These are phyloP conservation scores for Caenorhabditis uteleia DNA, from an alignment of 2,888 invertebrate species.

Conservation along the genomic window DNA sequence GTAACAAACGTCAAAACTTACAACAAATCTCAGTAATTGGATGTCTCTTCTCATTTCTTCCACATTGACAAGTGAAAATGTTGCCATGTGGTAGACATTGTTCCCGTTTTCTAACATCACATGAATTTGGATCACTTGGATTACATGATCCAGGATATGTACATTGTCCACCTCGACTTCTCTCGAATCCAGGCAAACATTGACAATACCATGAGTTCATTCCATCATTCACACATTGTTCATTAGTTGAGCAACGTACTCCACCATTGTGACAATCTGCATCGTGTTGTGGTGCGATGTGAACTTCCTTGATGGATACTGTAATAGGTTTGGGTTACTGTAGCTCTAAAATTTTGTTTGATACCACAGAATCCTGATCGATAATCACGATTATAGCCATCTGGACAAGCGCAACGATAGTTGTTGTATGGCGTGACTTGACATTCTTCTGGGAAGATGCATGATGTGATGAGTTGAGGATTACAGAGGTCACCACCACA, in stretches of 20 bases:
- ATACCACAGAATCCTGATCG: constrained; percentile 64
- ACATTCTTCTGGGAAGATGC: constrained; percentile 62
- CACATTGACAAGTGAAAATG: constrained; percentile 68
- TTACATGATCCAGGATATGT: constrained; percentile 66
- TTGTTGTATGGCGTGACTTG: constrained; percentile 64
- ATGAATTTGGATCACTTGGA: constrained; percentile 57
- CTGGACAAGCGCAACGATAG: constrained; percentile 67
- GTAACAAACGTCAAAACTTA: constrained; percentile 36
- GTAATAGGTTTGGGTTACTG: constrained; percentile 21
- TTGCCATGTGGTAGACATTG: constrained; percentile 64
- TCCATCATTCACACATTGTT: constrained; percentile 47
- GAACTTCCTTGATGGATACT: constrained; percentile 55
- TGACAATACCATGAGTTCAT: constrained; percentile 43
- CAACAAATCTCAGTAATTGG: constrained; percentile 68
- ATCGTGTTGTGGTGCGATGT: constrained; percentile 53
- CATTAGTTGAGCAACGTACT: constrained; percentile 49
- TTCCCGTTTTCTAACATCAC: constrained; percentile 67
- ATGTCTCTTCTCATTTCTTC: constrained; percentile 61
- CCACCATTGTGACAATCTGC: constrained; percentile 56
- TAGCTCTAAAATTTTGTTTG: too few relatives aligned
- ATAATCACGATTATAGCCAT: constrained; percentile 59
- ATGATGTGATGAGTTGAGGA: constrained; percentile 66
- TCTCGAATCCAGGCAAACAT: constrained; percentile 59
- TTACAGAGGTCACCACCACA: constrained; percentile 69
- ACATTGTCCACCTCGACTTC: constrained; percentile 59